A percentile compares a stretch with the other conserved stretches of the same genome.
These are phyloP conservation scores for Enteromius mattozi DNA, from an alignment of 2,797 vertebrate species.

Conservation along the genomic window DNA sequence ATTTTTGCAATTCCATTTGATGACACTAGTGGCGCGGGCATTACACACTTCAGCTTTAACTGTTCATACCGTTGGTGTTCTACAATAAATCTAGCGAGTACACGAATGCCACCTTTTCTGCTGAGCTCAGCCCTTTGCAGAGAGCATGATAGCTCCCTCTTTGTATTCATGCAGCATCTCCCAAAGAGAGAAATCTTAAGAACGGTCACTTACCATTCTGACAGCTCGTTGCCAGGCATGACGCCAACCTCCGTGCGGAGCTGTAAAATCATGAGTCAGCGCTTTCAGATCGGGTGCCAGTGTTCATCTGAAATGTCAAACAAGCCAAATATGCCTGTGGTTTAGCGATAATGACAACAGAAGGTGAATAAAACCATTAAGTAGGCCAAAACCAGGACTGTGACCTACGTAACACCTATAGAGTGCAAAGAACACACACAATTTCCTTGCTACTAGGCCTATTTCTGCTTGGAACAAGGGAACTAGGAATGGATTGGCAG, in stretches of 20 bases:
- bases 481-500: slow-evolving; percentile 16
- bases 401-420: slow-evolving; percentile 26
- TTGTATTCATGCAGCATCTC: slow-evolving; percentile 54
- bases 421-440: slow-evolving; percentile 6
- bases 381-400: slow-evolving; percentile 14
- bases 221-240: slow-evolving; percentile 51
- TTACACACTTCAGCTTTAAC: slow-evolving; percentile 60
- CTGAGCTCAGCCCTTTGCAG: slow-evolving; percentile 55
- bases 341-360: slow-evolving; percentile 52
- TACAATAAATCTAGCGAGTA: slow-evolving; percentile 63
- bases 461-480: slow-evolving; percentile 8
- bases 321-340: slow-evolving; percentile 44
- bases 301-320: slow-evolving; percentile 44
- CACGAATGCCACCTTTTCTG: slow-evolving; percentile 39
- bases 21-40: background rate
- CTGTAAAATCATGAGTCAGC: slow-evolving; percentile 50
- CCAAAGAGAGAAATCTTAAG: slow-evolving; percentile 52
- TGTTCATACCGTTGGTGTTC: slow-evolving; percentile 52
- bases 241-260: slow-evolving; percentile 28
- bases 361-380: slow-evolving; percentile 43
- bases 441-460: background rate
- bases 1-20: background rate
- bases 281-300: slow-evolving; percentile 35
- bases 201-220: slow-evolving; percentile 55
- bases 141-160: slow-evolving; percentile 44